Base-by-base conservation (phyloP, 2,888 invertebrate genomes). In the Phalera bucephala region DNA sequence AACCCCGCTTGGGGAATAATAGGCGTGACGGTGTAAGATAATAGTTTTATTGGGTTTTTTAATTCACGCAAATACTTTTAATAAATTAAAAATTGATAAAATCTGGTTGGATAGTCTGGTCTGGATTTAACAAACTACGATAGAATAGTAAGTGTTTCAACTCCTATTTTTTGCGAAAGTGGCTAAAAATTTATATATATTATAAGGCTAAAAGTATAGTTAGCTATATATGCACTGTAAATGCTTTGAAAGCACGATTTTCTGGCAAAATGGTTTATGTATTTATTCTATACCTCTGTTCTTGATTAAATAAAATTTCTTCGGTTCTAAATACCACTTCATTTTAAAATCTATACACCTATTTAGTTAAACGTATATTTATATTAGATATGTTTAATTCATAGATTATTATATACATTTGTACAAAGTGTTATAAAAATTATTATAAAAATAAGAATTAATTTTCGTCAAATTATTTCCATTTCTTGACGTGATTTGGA, bases 201-300 rank as follows among this genome's bases (percentile, higher is more conserved):
- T 17, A 14, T 42, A 36, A 49, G 44, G 51, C 48, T 56, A 48
- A 45, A 39, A 45, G 36, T 35, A 34, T 35, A 30, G 13, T 38
- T 44, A n/a, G 45, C 30, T 43, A 44, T 43, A 44, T 26, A 15
- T 43, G 65, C 72, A 72, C 67, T 57, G 56, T 64, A 62, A 34
- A 59, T 53, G 69, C 64, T 68, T 65, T 46, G 17, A 56, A 51
- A 62, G 67, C 74, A 72, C 68, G 34, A 55, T 19, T 35, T 46
- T 28, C 22, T 12, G 45, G 45, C 44, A 49, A 22, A 39, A 29
- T 41, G 42, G 49, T 48, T 51, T 50, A 39, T 43, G 26, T 33
- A 33, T 45, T 21, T n/a, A n/a, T n/a, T n/a, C n/a, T 36, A 37
- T 8, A 12, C 43, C 39, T 45, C 54, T 53, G 56, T 63, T 15